Evolutionary conservation across 2,113 vertebrate species (phyloP).

Genomic region (Merops nubicus): DNA sequence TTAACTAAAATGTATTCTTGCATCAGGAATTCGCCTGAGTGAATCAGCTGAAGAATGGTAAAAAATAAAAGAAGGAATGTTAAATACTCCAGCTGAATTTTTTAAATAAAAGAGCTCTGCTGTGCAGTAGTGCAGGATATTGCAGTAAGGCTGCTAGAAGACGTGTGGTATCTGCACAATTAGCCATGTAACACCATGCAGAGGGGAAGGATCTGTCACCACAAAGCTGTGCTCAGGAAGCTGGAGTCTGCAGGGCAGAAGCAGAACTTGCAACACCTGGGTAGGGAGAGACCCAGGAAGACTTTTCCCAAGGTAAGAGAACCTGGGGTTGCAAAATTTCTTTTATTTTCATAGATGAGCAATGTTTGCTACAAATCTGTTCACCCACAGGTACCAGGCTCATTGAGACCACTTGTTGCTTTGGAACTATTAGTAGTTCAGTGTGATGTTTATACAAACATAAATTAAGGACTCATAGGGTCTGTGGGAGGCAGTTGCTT

Average conservation of each 20-base stretch:
- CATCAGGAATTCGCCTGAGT: conserved; percentile 22
- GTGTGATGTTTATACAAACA: too few species aligned
- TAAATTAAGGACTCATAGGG: conserved; percentile 19
- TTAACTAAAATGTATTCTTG: conserved; percentile 43
- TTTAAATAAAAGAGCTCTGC: conserved; percentile 5
- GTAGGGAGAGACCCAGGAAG: neutral
- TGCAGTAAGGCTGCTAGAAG: conserved; percentile 1
- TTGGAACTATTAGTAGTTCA: neutral
- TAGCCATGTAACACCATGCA: neutral
- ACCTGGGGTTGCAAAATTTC: neutral
- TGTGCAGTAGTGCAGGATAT: neutral
- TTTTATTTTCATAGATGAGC: neutral
- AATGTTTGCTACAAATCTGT: neutral
- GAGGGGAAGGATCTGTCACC: conserved; percentile 3
- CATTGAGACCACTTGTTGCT: conserved; percentile 1
- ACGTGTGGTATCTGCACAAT: neutral
- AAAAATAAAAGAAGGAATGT: neutral
- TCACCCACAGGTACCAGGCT: neutral
- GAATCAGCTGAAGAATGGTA: neutral
- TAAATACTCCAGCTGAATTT: neutral
- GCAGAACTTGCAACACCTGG: neutral
- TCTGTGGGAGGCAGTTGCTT: conserved; percentile 26
- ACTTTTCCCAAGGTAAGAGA: neutral
- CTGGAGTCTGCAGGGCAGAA: neutral
- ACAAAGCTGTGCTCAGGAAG: neutral